phyloP scores from a whole-genome alignment of 2,888 invertebrate genomes.

The Phaonia tiefii region DNA sequence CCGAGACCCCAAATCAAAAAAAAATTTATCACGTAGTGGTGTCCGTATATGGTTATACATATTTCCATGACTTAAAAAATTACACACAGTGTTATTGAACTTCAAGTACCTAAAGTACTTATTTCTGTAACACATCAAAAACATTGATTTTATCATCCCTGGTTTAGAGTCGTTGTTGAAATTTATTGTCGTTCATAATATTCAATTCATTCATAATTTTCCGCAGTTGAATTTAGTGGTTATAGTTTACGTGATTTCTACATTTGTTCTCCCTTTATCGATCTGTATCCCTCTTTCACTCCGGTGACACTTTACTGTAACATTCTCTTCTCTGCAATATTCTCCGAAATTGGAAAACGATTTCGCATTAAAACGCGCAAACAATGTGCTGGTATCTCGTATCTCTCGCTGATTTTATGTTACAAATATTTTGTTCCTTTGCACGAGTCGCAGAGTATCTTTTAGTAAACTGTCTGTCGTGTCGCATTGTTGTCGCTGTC shows the following conservation, averaged over 20 bases:
- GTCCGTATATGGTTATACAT: no score
- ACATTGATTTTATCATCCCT: no score
- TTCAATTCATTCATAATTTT: conserved; percentile 65
- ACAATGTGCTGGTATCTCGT: conserved; percentile 6
- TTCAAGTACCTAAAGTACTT: no score
- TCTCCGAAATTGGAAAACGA: neutral
- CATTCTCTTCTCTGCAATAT: conserved; percentile 41
- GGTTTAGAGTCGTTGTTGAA: no score
- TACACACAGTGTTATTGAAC: no score
- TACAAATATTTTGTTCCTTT: neutral
- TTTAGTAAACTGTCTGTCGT: conserved; percentile 26
- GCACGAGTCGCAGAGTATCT: neutral
- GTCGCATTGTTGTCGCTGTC: conserved; percentile 12
- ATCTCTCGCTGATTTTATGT: neutral
- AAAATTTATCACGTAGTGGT: no score
- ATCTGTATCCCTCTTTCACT: neutral
- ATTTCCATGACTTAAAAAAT: no score
- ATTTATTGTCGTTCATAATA: neutral
- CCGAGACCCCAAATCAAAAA: no score
- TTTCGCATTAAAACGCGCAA: conserved; percentile 2
- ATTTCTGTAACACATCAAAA: no score
- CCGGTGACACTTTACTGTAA: no score
- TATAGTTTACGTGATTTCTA: no score
- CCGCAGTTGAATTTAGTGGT: neutral
- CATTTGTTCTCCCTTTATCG: no score